phyloP scores from a whole-genome alignment of 2,113 vertebrate genomes.

The Sorex fumeus region DNA sequence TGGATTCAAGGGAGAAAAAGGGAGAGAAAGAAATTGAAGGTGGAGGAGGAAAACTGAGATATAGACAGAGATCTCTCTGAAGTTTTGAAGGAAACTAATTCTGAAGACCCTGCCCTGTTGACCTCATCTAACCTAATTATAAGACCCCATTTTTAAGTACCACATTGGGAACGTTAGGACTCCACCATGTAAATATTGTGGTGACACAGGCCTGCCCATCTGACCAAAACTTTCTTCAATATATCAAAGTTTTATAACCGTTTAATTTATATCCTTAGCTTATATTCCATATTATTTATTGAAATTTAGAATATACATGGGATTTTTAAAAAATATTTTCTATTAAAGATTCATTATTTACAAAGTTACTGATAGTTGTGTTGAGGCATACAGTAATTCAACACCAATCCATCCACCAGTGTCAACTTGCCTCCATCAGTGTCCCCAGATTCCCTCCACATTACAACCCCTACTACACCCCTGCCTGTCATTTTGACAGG shows the following conservation, averaged over 20 bases:
- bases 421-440: too few relatives aligned
- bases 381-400: too few relatives aligned
- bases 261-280: constrained; percentile 40
- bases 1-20: background rate
- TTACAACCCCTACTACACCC: too few relatives aligned
- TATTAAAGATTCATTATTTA: too few relatives aligned
- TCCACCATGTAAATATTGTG: background rate
- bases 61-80: fast-evolving
- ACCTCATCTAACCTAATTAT: constrained; percentile 16
- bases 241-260: background rate
- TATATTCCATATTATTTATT: constrained; percentile 29
- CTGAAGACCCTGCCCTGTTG: background rate
- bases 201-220: background rate
- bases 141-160: background rate
- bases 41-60: background rate
- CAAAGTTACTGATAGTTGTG: too few relatives aligned
- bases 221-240: background rate
- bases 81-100: background rate
- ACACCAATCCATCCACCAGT: too few relatives aligned
- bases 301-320: background rate
- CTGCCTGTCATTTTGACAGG: too few relatives aligned
- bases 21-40: background rate
- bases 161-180: background rate
- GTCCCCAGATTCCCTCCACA: too few relatives aligned
- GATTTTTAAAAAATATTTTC: too few relatives aligned